Evolutionary conservation across 2,888 invertebrate species (phyloP), one percentile per base, ranked within the genome.

Genomic region (Stenoptilia bipunctidactyla): DNA sequence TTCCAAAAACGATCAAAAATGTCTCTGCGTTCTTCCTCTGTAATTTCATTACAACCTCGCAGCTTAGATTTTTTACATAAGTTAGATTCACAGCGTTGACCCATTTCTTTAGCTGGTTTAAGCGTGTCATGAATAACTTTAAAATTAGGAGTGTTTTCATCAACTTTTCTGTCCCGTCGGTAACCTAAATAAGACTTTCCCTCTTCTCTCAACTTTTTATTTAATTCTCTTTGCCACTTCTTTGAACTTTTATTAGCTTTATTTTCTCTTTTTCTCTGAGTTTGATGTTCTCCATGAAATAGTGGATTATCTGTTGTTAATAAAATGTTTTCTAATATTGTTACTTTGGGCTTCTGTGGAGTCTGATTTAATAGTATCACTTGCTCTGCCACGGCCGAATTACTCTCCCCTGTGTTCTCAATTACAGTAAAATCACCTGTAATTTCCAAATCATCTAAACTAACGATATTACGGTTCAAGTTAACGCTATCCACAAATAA

Each of bases 1-100:
- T 38, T 41, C 35, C 38, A 41, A 14, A 38, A 41, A 41, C 12
- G 34, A 34, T 41, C 15, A 25, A 41, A 41, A 34, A 38, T 41
- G 20, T 35, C 38, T 20, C 14, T 25, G 15, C 27, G 27, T 12
- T 40, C 36, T n/a, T 10, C 12, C 40, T 36, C 27, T n/a, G 36
- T 27, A 30, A 30, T 30, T 10, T 30, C 30, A 30, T 30, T 4
- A 10, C 30, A 30, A 6, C 13, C 10, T 3, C 30, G 30, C 3
- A 10, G 13, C n/a, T 30, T 30, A 30, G 30, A 30, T 30, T 30
- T 30, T 30, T 30, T 4, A 10, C 37, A 25, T 2, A 37, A 2
- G 15, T 4, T 20, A n/a, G 37, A 37, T 37, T 37, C 37, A 13
- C 37, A 37, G 37, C 27, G 37, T 8, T 15, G 13, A 12, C 37